Evolutionary conservation across 2,113 vertebrate genomes (phyloP), one percentile per base, ranked within the genome.

Genomic region (Platichthys stellatus): DNA sequence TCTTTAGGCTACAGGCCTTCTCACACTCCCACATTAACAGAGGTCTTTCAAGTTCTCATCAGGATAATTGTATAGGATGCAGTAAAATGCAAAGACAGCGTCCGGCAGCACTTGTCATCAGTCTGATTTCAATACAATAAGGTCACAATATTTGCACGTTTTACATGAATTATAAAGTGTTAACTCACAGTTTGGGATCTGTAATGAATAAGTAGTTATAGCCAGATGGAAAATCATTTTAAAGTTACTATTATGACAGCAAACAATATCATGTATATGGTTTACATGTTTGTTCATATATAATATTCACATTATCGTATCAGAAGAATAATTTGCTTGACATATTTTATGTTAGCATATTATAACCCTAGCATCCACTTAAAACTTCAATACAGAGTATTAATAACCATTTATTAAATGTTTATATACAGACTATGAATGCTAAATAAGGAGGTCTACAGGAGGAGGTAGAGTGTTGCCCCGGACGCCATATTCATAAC

Each of bases 11-110:
- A 80, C 75, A 66, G 80, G 88, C 85, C 86, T 88, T 89, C 89
- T 89, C 89, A 92, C 88, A 89, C 87, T 89, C 96, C 96, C 94
- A 79, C 92, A 94, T 96, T 96, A 97, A 96, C 96, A 95, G 94
- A 96, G 93, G 94, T 94, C 95, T 97, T 98, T 98, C 82, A 91
- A 88, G 79, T 91, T 87, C 85, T 91, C 86, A 92, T 92, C 89
- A 84, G 73, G 80, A 82, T 91, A 76, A 90, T 86, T 86, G 79
- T 85, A 82, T 67, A 72, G 76, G 79, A 82, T 78, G 84, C 68
- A 71, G 61, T 57, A 67, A 74, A 71, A 86, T 64, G 58, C 40
- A 82, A 78, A 78, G 64, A 31, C 69, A 72, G 72, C 60, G 63
- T 73, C 84, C 43, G 26, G 58, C 54, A 66, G 78, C 47, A 49